These are phyloP conservation scores for Sylvietta virens DNA, from an alignment of 2,113 vertebrate genomes.

Conservation along the genomic window DNA sequence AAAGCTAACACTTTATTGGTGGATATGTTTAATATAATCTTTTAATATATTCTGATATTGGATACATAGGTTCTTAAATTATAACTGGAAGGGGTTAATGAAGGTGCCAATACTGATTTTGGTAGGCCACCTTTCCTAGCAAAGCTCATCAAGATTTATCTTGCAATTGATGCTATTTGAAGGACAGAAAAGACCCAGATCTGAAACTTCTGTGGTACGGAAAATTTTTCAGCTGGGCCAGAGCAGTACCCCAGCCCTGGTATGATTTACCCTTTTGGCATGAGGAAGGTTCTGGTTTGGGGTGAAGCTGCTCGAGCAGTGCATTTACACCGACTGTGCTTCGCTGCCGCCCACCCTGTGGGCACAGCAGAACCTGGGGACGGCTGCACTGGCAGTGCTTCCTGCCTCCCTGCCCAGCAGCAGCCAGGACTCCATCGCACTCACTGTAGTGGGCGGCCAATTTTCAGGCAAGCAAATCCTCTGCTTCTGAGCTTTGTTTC, in stretches of 20 bases:
- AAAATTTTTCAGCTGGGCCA: not conserved
- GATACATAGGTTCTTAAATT: not conserved
- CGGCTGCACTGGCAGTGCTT: fast-evolving
- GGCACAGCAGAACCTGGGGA: not conserved
- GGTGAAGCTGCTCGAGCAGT: not conserved
- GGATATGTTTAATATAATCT: not conserved
- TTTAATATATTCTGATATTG: not conserved
- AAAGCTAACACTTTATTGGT: not conserved
- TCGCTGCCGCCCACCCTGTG: fast-evolving
- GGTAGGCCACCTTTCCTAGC: not conserved
- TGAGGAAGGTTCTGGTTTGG: not conserved
- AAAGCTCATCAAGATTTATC: not conserved
- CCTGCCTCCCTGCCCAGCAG: not conserved
- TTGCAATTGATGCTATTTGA: not conserved
- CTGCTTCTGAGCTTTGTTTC: not conserved
- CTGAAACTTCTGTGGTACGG: fast-evolving
- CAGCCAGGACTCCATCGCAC: not conserved
- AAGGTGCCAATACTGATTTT: not conserved
- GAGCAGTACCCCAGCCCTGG: not conserved
- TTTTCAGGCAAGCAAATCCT: not conserved
- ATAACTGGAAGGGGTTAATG: not conserved
- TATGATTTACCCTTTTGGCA: not conserved
- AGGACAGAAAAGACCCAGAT: not conserved
- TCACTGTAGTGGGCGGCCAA: not conserved
- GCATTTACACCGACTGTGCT: not conserved